phyloP scores from a whole-genome alignment of 2,888 invertebrate genomes.

The Lysandra bellargus region DNA sequence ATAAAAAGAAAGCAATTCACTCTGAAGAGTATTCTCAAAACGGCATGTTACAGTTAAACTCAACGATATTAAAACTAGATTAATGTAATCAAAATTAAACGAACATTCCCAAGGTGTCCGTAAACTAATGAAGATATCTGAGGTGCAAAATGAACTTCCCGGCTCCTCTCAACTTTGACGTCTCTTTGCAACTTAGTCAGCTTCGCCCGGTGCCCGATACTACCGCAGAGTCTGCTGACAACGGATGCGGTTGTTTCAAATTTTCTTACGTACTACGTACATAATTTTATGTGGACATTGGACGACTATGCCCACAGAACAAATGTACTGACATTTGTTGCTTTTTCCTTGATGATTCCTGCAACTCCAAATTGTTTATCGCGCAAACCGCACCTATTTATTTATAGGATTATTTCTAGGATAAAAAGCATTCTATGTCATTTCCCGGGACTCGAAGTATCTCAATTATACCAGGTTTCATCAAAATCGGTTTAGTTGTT shows the following conservation, averaged over 20 bases:
- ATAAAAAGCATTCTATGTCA: too few species aligned
- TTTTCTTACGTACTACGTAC: too few species aligned
- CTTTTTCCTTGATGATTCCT: too few species aligned
- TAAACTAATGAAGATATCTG: conserved; percentile 33
- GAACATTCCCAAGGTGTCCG: conserved; percentile 32
- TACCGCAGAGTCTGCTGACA: background rate
- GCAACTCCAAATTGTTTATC: too few species aligned
- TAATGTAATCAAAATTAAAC: conserved; percentile 32
- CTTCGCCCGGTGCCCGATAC: conserved; percentile 29
- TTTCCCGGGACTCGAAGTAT: background rate
- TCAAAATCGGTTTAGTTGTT: too few species aligned
- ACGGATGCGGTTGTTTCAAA: conserved; percentile 6
- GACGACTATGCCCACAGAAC: too few species aligned
- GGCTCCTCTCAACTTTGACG: conserved; percentile 33
- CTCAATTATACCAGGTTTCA: background rate
- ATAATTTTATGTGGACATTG: too few species aligned
- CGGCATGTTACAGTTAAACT: background rate
- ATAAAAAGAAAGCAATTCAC: background rate
- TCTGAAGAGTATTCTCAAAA: background rate
- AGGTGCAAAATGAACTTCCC: conserved; percentile 32
- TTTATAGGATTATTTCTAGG: too few species aligned
- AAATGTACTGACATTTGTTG: too few species aligned
- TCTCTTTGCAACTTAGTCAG: conserved; percentile 34
- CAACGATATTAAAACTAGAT: conserved; percentile 28
- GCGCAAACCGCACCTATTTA: too few species aligned